Base-by-base conservation (phyloP, 1,140 invertebrate species). In the Lordiphosa clarofinis region DNA sequence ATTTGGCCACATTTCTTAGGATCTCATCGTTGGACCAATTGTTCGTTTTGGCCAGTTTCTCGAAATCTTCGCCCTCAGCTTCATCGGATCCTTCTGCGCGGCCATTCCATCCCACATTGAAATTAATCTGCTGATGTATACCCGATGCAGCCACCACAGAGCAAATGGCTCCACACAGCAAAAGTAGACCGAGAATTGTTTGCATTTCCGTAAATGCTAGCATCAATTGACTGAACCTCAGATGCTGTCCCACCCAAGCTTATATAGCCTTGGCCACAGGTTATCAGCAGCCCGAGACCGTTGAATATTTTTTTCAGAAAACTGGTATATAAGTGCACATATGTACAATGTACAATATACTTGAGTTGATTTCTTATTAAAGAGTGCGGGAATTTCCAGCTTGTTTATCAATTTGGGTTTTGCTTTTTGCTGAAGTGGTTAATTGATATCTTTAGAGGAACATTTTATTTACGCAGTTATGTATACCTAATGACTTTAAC, bases 211-310 rank as follows among this genome's bases (percentile, higher is more conserved):
- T 10, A n/a, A 31, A 21, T 36, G 15, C 28, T 21, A 15, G 15
- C 8, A 5, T 24, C 31, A 52, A n/a, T n/a, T n/a, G n/a, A n/a
- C n/a, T n/a, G n/a, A n/a, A n/a, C n/a, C n/a, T n/a, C n/a, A n/a
- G n/a, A 46, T 7, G n/a, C n/a, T 33, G 11, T 13, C 5, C n/a
- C 15, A 53, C 13, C 37, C 5, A 24, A 10, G 54, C 36, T 67
- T 67, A 58, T 67, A 67, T 67, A 67, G 39, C 13, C 39, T n/a
- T 24, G 15, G 7, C 19, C 56, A 39, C 36, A 36, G 40, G 42
- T 59, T 67, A 67, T 67, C 64, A 59, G 47, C 33, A 28, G 7
- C 24, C 5, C 4, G 5, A 28, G 24, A 28, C 24, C 24, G 24
- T n/a, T n/a, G n/a, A n/a, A n/a, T n/a, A n/a, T n/a, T n/a, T n/a